Evolutionary conservation across 2,113 vertebrate genomes (phyloP), one percentile per base, ranked within the genome.

Genomic region (Zapus hudsonius): DNA sequence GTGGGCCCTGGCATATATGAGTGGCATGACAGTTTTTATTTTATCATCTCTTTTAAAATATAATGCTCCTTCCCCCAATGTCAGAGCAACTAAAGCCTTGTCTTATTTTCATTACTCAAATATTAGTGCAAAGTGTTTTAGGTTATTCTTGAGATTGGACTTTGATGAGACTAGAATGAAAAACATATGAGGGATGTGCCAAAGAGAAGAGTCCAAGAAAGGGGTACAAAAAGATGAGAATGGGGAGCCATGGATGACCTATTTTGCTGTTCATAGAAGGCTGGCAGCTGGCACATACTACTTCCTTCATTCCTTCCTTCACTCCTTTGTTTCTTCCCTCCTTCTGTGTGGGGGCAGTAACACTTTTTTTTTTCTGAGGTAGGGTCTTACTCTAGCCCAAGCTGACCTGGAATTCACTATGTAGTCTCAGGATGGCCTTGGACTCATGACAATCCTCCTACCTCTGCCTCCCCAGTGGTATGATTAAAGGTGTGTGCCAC

Each of bases 101-200:
- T 70, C 47, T 36, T 73, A 59, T 72, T 87, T 93, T 47, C 79
- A 44, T 83, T 47, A 63, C 31, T 73, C 7, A 69, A 31, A 36
- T 38, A 52, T 87, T 84, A 80, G 19, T 84, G 33, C 52, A 33
- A 69, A 72, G 75, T 57, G 13, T 66, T 95, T 95, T 22, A 84
- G 38, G 36, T 85, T 12, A 59, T 93, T 91, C 19, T 84, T 87
- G 42, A 90, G n/a, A 75, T 11, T 31, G 33, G 4, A 7, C 70
- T 94, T 90, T 92, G 40, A 42, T 66, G 59, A 61, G 31, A 87
- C 75, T 55, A 88, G 59, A 92, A 75, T 57, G 25, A 90, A 79
- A n/a, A 94, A 17, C 55, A 33, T 40, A 42, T 25, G 23, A 92
- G 7, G 29, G n/a, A 69, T 76, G 16, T 33, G 36, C 63, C 80